A percentile compares a stretch with the other conserved stretches of the same genome.
Evolutionary conservation across 2,797 vertebrate species (phyloP).

Genomic region (Hafferia zeledoni): DNA sequence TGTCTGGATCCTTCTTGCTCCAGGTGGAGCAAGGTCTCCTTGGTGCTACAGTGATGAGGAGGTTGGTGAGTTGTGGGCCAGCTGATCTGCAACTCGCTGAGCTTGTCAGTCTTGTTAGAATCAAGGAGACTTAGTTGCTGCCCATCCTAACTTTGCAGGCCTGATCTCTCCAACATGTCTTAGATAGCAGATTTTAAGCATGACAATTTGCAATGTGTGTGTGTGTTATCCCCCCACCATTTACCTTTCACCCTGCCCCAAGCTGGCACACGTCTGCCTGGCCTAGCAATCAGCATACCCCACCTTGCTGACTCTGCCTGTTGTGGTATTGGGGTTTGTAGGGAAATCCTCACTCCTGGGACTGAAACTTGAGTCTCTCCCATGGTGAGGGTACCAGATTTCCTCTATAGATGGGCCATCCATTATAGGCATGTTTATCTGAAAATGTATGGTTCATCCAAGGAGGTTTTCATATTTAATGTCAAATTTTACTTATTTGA

Average conservation of each 20-base stretch:
- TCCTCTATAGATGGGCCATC: neutral
- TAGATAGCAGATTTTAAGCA: neutral
- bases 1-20: neutral
- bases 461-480: neutral
- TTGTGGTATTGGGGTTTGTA: neutral
- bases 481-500: neutral
- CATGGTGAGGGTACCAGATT: neutral
- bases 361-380: neutral
- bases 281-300: neutral
- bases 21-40: neutral
- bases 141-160: neutral
- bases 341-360: neutral
- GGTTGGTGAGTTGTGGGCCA: neutral
- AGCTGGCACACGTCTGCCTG: neutral
- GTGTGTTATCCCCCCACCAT: neutral
- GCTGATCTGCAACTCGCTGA: neutral
- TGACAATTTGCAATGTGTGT: neutral
- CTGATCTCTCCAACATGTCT: neutral
- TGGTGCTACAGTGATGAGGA: neutral
- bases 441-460: neutral
- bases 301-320: neutral
- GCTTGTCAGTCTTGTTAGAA: neutral
- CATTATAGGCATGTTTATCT: neutral
- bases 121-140: neutral
- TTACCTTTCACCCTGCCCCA: neutral